A percentile compares a stretch with the other conserved stretches of the same genome.
phyloP scores from a whole-genome alignment of 2,113 vertebrate species.

The Cacatua alba region DNA sequence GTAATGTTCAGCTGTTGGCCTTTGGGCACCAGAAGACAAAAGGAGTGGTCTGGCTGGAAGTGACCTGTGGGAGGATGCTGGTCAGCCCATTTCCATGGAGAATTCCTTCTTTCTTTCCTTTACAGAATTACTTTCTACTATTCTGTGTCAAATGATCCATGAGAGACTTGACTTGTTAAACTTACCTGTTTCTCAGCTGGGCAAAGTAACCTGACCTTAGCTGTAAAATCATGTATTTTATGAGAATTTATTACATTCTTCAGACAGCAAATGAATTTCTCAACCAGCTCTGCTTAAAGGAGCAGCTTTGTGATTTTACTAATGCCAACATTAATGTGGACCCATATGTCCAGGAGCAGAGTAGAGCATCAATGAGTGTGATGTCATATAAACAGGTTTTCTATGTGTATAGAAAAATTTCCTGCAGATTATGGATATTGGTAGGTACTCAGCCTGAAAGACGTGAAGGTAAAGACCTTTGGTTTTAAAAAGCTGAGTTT shows the following conservation, averaged over 20 bases:
- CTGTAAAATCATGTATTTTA: background rate
- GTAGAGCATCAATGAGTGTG: background rate
- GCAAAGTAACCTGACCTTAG: background rate
- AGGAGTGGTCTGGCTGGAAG: background rate
- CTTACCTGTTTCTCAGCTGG: background rate
- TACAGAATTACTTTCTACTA: background rate
- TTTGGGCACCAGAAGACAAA: background rate
- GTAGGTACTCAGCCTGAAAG: background rate
- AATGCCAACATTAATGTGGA: background rate
- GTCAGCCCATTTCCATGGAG: background rate
- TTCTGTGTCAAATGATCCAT: background rate
- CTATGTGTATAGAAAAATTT: background rate
- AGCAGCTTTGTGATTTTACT: background rate
- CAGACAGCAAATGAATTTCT: background rate
- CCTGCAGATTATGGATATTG: background rate
- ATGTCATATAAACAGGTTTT: background rate
- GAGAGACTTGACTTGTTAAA: background rate
- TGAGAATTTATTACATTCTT: background rate
- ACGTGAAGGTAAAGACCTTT: background rate
- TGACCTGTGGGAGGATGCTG: background rate
- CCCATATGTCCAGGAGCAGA: background rate
- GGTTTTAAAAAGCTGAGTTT: background rate
- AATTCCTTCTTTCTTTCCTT: background rate
- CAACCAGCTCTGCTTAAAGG: background rate
- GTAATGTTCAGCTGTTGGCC: conserved; percentile 40